Evolutionary conservation across 2,113 vertebrate genomes (phyloP).

Genomic region (Megaceryle maxima): DNA sequence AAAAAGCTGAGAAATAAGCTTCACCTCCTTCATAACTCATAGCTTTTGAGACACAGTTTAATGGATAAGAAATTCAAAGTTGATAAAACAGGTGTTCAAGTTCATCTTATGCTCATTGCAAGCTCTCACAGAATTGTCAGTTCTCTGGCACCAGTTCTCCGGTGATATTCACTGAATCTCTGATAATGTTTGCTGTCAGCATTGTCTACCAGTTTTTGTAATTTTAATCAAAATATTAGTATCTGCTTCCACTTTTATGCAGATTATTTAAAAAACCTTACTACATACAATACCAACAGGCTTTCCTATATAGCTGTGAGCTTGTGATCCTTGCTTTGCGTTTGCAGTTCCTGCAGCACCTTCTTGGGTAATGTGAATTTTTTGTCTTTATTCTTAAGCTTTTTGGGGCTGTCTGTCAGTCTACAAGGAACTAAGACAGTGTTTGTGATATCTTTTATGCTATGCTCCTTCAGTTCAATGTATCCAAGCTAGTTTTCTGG

Average conservation of each 20-base stretch:
- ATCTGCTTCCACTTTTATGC: not conserved
- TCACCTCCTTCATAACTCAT: not conserved
- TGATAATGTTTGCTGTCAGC: not conserved
- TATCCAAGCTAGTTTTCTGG: not conserved
- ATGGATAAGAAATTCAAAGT: not conserved
- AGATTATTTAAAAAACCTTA: not conserved
- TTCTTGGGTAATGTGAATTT: not conserved
- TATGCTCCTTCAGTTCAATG: not conserved
- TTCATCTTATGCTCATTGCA: not conserved
- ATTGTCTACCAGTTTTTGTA: not conserved
- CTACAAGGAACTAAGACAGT: not conserved
- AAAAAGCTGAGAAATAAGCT: not conserved
- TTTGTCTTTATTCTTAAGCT: not conserved
- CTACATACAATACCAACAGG: not conserved
- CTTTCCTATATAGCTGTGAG: not conserved
- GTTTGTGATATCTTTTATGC: not conserved
- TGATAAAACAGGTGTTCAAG: not conserved
- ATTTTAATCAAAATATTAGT: not conserved
- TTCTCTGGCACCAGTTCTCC: not conserved
- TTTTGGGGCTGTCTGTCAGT: not conserved
- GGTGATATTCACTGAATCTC: not conserved
- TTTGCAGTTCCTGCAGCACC: not conserved
- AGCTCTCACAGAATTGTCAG: not conserved
- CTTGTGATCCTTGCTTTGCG: not conserved
- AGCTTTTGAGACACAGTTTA: not conserved